These are phyloP conservation scores for Smittia sp. DNA, from an alignment of 2,888 invertebrate species.

Conservation along the genomic window DNA sequence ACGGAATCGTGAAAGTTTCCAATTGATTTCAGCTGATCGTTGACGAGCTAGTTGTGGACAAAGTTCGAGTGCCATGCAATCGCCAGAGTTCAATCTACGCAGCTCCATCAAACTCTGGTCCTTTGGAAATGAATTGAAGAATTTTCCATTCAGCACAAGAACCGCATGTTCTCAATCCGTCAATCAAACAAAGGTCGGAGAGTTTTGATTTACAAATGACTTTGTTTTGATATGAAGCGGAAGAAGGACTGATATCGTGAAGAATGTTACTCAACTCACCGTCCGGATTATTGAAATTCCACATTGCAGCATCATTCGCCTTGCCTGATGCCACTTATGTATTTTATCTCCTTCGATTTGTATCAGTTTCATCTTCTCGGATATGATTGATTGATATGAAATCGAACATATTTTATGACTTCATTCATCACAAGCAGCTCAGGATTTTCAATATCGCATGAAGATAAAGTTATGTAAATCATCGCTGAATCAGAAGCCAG, in stretches of 20 bases:
- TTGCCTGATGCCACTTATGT: neutral
- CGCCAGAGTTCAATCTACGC: too few relatives aligned
- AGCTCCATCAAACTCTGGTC: too few relatives aligned
- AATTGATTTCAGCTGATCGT: neutral
- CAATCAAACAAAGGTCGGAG: neutral
- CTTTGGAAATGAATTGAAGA: neutral
- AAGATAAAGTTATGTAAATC: constrained; percentile 23
- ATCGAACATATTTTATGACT: constrained; percentile 21
- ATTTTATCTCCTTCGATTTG: constrained; percentile 15
- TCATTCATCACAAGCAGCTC: constrained; percentile 20
- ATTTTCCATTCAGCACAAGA: neutral
- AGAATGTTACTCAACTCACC: constrained; percentile 14
- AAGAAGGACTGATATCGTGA: neutral
- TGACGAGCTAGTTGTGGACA: too few relatives aligned
- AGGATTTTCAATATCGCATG: constrained; percentile 26
- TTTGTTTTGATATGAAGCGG: neutral
- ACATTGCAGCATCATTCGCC: neutral
- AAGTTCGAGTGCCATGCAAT: too few relatives aligned
- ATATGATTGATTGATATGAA: constrained; percentile 39
- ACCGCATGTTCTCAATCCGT: neutral
- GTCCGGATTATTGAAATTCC: constrained; percentile 18
- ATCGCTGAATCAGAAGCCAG: constrained; percentile 6
- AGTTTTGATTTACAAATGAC: constrained; percentile 16
- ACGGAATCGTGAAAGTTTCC: neutral
- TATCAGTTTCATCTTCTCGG: constrained; percentile 14